Conservation (phyloP, 2,113 vertebrate species). For the Gobiocypris rarus region DNA sequence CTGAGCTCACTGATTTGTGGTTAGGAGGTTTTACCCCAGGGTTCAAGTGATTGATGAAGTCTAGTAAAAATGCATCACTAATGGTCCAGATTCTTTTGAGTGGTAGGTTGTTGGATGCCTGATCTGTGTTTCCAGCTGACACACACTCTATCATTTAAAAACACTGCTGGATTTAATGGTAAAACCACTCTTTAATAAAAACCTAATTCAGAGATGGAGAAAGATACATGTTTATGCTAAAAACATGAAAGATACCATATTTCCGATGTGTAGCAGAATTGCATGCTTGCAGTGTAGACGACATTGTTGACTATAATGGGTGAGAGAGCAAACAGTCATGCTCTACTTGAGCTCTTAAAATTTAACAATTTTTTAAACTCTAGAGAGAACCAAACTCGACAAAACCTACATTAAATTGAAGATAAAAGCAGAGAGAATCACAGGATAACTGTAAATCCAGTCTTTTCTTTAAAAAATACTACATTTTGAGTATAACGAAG, state of each 20-base stretch:
- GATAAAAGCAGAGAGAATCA: no score
- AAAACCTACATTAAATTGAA: no score
- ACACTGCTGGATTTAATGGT: background rate
- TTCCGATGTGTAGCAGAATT: background rate
- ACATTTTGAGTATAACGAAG: no score
- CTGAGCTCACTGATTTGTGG: background rate
- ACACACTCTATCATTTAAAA: constrained; percentile 19
- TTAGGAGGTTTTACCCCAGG: background rate
- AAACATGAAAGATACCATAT: background rate
- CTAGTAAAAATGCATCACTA: constrained; percentile 8
- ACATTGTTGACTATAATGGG: background rate
- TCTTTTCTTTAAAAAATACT: no score
- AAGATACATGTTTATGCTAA: background rate
- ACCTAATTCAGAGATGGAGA: background rate
- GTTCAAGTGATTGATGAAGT: constrained; percentile 23
- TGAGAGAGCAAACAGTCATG: no score
- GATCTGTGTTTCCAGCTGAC: constrained; percentile 19
- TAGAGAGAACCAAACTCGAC: no score
- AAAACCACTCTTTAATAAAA: background rate
- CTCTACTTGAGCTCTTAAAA: no score
- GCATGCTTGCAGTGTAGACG: background rate
- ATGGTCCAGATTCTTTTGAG: constrained; percentile 10
- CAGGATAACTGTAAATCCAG: no score
- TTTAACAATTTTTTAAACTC: no score
- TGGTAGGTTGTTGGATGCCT: background rate